A percentile compares a stretch with the other conserved stretches of the same genome.
phyloP scores from a whole-genome alignment of 2,113 vertebrate species.

The Thryonomys swinderianus region DNA sequence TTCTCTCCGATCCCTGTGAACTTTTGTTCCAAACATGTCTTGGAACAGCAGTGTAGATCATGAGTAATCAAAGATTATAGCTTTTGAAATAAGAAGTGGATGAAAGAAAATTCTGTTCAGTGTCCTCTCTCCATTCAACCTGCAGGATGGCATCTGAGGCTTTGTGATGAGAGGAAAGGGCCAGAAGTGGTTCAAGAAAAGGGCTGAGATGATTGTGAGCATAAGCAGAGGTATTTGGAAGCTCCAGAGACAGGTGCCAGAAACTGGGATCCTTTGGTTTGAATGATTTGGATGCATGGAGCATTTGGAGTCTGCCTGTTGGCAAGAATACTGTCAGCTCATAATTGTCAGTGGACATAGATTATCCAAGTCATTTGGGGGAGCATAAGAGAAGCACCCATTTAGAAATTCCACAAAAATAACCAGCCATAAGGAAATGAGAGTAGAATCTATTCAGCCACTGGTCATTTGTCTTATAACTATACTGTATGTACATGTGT shows the following conservation, averaged over 20 bases:
- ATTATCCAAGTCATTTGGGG: neutral
- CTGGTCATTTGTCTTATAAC: neutral
- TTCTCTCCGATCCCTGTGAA: neutral
- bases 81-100: neutral
- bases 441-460: neutral
- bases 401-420: neutral
- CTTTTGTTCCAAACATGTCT: neutral
- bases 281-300: neutral
- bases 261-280: neutral
- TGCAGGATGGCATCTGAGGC: neutral
- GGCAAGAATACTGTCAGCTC: neutral
- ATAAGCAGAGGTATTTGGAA: neutral
- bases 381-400: neutral
- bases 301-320: neutral
- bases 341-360: fast-evolving
- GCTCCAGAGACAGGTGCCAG: neutral
- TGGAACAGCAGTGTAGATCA: neutral
- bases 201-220: neutral
- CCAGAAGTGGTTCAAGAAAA: neutral
- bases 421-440: neutral
- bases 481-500: neutral
- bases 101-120: neutral
- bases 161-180: neutral
- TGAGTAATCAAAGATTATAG: neutral
- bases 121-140: neutral